Percentiles rank a stretch among this genome's conserved stretches.
Conservation (phyloP, 53 echinoderm and acorn worm genomes). For the Holothuria leucospilota region DNA sequence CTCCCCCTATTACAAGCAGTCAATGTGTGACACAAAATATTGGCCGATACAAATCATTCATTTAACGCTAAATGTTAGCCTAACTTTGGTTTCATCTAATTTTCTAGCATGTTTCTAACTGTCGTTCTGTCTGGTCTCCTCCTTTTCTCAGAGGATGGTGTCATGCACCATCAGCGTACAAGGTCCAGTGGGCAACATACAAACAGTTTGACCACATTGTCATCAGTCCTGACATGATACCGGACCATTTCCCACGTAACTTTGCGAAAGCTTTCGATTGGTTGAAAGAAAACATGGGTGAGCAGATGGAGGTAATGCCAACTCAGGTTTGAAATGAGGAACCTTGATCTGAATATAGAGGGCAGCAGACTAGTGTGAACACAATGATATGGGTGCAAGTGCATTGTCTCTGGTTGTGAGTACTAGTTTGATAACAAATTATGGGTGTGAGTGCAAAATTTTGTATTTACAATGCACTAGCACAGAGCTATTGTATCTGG, state of each 20-base stretch:
- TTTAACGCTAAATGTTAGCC: no score
- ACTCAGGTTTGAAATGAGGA: neutral
- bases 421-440: no score
- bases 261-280: constrained; percentile 68
- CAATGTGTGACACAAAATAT: no score
- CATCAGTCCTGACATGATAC: constrained; percentile 86
- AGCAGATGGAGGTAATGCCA: constrained; percentile 32
- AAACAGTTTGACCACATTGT: constrained; percentile 82
- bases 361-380: neutral
- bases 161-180: constrained; percentile 60
- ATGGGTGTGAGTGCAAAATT: no score
- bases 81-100: no score
- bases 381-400: neutral
- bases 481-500: no score
- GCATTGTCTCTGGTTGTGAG: no score
- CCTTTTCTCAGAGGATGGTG: constrained; percentile 70
- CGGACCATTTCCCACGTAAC: constrained; percentile 81
- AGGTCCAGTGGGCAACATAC: constrained; percentile 82
- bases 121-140: no score
- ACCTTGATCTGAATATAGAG: neutral
- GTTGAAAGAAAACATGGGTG: constrained; percentile 51
- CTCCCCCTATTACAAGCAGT: no score
- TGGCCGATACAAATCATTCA: no score
- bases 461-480: no score
- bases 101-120: no score